Evolutionary conservation across 2,797 vertebrate genomes (phyloP).

Genomic region (Siniperca scherzeri): DNA sequence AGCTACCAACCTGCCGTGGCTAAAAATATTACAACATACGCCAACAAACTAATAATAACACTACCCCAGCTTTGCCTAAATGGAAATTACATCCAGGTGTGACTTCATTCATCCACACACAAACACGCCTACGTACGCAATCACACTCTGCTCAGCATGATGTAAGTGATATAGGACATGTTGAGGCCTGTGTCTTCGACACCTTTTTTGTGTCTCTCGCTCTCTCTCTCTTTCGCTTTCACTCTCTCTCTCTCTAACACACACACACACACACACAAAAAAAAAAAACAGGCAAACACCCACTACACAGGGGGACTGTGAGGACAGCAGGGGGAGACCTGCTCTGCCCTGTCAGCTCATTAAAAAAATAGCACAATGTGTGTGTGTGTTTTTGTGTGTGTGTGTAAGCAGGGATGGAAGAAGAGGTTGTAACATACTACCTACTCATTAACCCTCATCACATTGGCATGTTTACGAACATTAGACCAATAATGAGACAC

Average conservation of each 20-base stretch:
- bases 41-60: slow-evolving; percentile 30
- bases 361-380: slow-evolving; percentile 59
- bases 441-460: slow-evolving; percentile 71
- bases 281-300: slow-evolving; percentile 49
- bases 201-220: slow-evolving; percentile 42
- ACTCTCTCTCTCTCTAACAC: slow-evolving; percentile 11
- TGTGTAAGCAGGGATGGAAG: slow-evolving; percentile 39
- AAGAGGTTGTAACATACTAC: slow-evolving; percentile 68
- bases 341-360: slow-evolving; percentile 75
- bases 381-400: slow-evolving; percentile 28
- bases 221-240: slow-evolving; percentile 32
- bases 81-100: slow-evolving; percentile 43
- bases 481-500: slow-evolving; percentile 35
- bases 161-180: slow-evolving; percentile 63
- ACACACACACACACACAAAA: slow-evolving; percentile 44
- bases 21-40: slow-evolving; percentile 16
- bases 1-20: neutral
- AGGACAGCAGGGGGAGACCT: slow-evolving; percentile 61
- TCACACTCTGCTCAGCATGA: slow-evolving; percentile 45
- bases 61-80: slow-evolving; percentile 41
- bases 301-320: slow-evolving; percentile 54
- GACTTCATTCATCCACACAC: slow-evolving; percentile 26
- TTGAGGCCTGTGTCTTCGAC: slow-evolving; percentile 64
- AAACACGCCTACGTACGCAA: slow-evolving; percentile 29
- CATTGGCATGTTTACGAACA: slow-evolving; percentile 53